Percentiles rank a stretch among this genome's conserved stretches.
phyloP scores from a whole-genome alignment of 1,140 invertebrate species.

The Orius insidiosus region DNA sequence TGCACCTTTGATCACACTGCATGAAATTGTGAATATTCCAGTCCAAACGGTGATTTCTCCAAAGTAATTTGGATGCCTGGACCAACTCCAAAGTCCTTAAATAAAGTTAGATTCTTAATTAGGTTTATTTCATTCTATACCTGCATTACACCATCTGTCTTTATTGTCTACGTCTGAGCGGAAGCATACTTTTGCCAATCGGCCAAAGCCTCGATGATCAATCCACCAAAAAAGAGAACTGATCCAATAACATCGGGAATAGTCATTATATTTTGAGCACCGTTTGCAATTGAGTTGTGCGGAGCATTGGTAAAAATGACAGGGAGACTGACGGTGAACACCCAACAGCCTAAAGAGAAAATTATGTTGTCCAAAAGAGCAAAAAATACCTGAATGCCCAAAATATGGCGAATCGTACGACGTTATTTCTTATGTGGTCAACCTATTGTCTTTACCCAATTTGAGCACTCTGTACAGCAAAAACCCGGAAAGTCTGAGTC shows the following conservation, averaged over 20 bases:
- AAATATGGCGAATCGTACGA: conserved; percentile 71
- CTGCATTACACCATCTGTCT: conserved; percentile 79
- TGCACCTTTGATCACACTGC: conserved; percentile 62
- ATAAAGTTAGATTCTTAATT: conserved; percentile 15
- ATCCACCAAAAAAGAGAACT: conserved; percentile 62
- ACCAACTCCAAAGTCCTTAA: conserved; percentile 70
- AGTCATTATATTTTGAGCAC: conserved; percentile 62
- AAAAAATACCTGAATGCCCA: conserved; percentile 86
- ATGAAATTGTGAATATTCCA: conserved; percentile 77
- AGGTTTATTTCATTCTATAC: conserved; percentile 28
- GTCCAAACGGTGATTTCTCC: conserved; percentile 89
- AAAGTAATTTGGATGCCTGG: conserved; percentile 88
- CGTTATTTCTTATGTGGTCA: conserved; percentile 71
- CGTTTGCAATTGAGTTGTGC: conserved; percentile 46
- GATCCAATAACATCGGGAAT: conserved; percentile 68
- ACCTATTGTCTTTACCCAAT: conserved; percentile 75
- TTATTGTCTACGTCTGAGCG: conserved; percentile 67
- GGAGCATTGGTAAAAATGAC: conserved; percentile 83
- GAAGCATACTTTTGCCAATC: conserved; percentile 83
- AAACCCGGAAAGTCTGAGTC: conserved; percentile 62
- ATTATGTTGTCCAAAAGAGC: too few relatives aligned
- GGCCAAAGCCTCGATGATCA: conserved; percentile 72
- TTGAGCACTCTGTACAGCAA: conserved; percentile 74
- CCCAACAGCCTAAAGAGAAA: conserved; percentile 66
- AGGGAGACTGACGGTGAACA: conserved; percentile 76